These are phyloP conservation scores for Montipora foliosa DNA, from an alignment of 64 coral and sea anemone genomes.

Conservation along the genomic window DNA sequence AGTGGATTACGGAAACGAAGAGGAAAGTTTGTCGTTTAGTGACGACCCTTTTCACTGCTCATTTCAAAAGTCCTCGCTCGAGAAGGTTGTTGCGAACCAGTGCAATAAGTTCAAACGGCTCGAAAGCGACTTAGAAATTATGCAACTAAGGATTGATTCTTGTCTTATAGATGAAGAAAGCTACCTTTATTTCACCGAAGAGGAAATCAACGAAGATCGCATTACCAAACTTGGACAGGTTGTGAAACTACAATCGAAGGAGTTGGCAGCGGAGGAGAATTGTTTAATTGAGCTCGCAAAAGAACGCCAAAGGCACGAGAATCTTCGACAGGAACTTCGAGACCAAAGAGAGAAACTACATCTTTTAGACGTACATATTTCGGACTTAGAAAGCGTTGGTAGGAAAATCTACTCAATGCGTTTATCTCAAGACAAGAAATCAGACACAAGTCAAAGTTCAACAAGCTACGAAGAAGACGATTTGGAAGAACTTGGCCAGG, in stretches of 20 bases:
- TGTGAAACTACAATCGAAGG: slow-evolving; percentile 78
- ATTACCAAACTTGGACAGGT: slow-evolving; percentile 65
- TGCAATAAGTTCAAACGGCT: slow-evolving; percentile 47
- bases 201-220: slow-evolving; percentile 81
- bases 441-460: slow-evolving; percentile 12
- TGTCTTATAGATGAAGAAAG: slow-evolving; percentile 58
- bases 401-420: slow-evolving; percentile 65
- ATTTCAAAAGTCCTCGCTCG: slow-evolving; percentile 67
- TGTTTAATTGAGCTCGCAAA: slow-evolving; percentile 43
- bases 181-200: slow-evolving; percentile 55
- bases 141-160: slow-evolving; percentile 56
- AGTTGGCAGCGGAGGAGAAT: slow-evolving; percentile 50
- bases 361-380: slow-evolving; percentile 56
- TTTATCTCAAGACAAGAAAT: slow-evolving; percentile 27
- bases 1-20: slow-evolving; percentile 11
- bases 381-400: slow-evolving; percentile 74
- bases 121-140: slow-evolving; percentile 65
- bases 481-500: slow-evolving; percentile 47
- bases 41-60: slow-evolving; percentile 60
- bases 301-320: slow-evolving; percentile 34
- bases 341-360: slow-evolving; percentile 55
- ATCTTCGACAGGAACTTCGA: slow-evolving; percentile 39
- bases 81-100: slow-evolving; percentile 61
- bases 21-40: neutral
- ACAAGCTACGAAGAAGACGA: neutral